A percentile compares a stretch with the other conserved stretches of the same genome.
phyloP scores from a whole-genome alignment of 2,888 invertebrate genomes.

The Anagyrus pseudococci region DNA sequence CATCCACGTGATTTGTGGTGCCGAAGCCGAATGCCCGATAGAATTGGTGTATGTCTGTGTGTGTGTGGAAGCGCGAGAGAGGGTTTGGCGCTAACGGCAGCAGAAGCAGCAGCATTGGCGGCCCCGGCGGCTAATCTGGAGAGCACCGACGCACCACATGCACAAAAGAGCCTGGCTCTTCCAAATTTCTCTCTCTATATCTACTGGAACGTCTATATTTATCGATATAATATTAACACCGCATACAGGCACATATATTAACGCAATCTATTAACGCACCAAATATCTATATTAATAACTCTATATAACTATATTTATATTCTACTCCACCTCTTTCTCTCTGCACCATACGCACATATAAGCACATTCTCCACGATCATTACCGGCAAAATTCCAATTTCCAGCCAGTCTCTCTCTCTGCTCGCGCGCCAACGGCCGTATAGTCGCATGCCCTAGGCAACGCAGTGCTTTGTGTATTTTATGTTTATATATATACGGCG shows the following conservation, averaged over 20 bases:
- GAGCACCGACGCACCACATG: not conserved
- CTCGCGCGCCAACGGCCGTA: too few species aligned
- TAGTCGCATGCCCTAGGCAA: not conserved
- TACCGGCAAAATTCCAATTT: slow-evolving; percentile 30
- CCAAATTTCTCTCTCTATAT: not conserved
- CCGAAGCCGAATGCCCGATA: too few species aligned
- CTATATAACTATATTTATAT: not conserved
- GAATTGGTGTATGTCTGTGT: too few species aligned
- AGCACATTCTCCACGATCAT: slow-evolving; percentile 36
- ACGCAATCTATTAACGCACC: slow-evolving; percentile 4
- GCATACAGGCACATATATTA: not conserved
- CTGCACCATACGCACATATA: slow-evolving; percentile 31
- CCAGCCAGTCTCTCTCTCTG: too few species aligned
- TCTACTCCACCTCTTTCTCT: slow-evolving; percentile 6
- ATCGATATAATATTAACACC: too few species aligned
- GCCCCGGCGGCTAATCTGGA: slow-evolving; percentile 1
- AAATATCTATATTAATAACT: not conserved
- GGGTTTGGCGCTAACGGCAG: not conserved
- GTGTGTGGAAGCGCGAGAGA: not conserved
- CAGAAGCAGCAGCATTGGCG: not conserved
- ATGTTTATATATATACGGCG: not conserved
- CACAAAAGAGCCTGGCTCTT: not conserved
- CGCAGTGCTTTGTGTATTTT: not conserved
- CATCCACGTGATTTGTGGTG: slow-evolving; percentile 12
- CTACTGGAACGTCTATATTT: too few species aligned